phyloP scores from a whole-genome alignment of 2,888 invertebrate genomes.

The Muschampia plurimacula region DNA sequence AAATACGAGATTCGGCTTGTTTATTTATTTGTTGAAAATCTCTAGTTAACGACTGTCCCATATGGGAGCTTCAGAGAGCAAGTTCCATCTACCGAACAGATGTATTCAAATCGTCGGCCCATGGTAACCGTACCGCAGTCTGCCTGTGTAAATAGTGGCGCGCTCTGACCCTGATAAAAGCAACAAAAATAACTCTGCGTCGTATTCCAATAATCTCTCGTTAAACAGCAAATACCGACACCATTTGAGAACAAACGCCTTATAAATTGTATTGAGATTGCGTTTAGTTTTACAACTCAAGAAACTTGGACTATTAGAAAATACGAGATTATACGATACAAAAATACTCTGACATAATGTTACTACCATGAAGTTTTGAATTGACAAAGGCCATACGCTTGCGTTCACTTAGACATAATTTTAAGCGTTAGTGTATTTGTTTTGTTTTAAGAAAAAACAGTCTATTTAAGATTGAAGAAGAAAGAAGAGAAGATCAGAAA shows the following conservation, averaged over 20 bases:
- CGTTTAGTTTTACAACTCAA: not conserved
- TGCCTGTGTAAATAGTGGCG: conserved; percentile 53
- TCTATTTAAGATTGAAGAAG: too few relatives aligned
- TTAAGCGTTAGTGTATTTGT: too few relatives aligned
- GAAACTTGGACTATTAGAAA: not conserved
- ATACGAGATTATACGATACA: too few relatives aligned
- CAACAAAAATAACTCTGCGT: conserved; percentile 74
- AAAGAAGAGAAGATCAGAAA: too few relatives aligned
- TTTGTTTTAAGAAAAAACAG: too few relatives aligned
- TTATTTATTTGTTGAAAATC: conserved; percentile 11
- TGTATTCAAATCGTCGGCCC: conserved; percentile 16
- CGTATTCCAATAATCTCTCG: conserved; percentile 64
- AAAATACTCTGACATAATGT: too few relatives aligned
- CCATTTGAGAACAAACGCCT: conserved; percentile 31
- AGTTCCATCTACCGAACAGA: conserved; percentile 29
- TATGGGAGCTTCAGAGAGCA: conserved; percentile 8
- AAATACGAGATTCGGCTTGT: not conserved
- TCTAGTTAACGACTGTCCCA: conserved; percentile 21
- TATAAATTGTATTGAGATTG: conserved; percentile 24
- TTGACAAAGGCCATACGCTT: not conserved
- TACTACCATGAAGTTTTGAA: not conserved
- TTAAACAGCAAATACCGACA: conserved; percentile 56
- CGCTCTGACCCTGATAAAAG: conserved; percentile 72
- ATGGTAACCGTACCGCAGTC: conserved; percentile 20
- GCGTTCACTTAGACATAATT: not conserved